These are phyloP conservation scores for Sander lucioperca DNA, from an alignment of 2,113 vertebrate genomes.

Conservation along the genomic window DNA sequence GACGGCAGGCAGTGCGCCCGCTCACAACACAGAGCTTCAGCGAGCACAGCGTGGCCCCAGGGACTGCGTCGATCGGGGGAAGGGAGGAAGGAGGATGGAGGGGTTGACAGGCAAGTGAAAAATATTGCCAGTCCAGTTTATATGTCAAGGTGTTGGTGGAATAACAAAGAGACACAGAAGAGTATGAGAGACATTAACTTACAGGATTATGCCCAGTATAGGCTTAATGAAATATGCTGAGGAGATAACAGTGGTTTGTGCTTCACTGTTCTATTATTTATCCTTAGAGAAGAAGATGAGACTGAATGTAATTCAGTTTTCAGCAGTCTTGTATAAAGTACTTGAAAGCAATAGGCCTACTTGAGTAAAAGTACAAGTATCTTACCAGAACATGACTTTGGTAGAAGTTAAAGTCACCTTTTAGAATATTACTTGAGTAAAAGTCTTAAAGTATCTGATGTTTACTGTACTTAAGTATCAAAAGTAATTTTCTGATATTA, in stretches of 20 bases:
- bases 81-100: not conserved
- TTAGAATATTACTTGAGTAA: too few relatives aligned
- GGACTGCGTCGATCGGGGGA: conserved; percentile 50
- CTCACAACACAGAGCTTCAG: conserved; percentile 72
- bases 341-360: too few relatives aligned
- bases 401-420: too few relatives aligned
- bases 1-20: conserved; percentile 70
- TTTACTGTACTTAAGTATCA: too few relatives aligned
- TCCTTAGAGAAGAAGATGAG: not conserved
- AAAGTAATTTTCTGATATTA: too few relatives aligned
- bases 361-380: too few relatives aligned
- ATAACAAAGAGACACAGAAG: conserved; percentile 29
- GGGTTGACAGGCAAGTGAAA: conserved; percentile 33
- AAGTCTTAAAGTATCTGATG: too few relatives aligned
- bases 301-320: not conserved
- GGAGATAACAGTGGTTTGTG: not conserved
- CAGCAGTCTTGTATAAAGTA: too few relatives aligned
- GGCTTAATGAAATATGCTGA: not conserved
- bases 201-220: not conserved
- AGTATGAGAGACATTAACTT: not conserved
- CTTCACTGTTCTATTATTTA: not conserved
- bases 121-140: conserved; percentile 44
- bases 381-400: too few relatives aligned
- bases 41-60: conserved; percentile 69
- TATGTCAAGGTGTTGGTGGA: conserved; percentile 44